Percentiles rank a stretch among this genome's conserved stretches.
Conservation (phyloP, 2,888 invertebrate species). For the Meloe dianella region DNA sequence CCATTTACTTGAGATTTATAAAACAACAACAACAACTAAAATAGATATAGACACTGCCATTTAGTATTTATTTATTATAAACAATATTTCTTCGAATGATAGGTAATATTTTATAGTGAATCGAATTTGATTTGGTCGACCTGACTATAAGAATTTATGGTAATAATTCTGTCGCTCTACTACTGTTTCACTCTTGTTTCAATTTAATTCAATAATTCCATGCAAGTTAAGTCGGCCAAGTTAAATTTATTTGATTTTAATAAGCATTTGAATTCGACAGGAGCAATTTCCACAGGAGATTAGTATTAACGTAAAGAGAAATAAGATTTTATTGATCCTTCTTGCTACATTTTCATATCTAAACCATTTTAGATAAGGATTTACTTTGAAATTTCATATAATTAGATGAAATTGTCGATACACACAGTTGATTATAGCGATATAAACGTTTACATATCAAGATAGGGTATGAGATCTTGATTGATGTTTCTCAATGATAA, state of each 20-base stretch:
- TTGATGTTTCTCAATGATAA: not conserved
- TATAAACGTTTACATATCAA: not conserved
- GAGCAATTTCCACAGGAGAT: too few relatives aligned
- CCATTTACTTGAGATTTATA: not conserved
- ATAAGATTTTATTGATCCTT: not conserved
- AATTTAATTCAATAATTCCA: too few relatives aligned
- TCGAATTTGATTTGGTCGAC: not conserved
- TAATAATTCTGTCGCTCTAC: too few relatives aligned
- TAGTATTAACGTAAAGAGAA: too few relatives aligned
- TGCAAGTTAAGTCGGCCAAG: too few relatives aligned
- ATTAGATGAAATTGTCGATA: not conserved
- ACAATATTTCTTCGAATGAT: not conserved
- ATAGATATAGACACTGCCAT: not conserved
- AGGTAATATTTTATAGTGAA: too few relatives aligned
- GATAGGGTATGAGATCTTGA: not conserved
- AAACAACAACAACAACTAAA: not conserved
- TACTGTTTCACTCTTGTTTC: too few relatives aligned
- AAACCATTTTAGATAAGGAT: not conserved
- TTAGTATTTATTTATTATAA: not conserved
- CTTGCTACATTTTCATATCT: not conserved
- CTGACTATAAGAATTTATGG: too few relatives aligned
- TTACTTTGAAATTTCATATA: not conserved
- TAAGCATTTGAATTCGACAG: too few relatives aligned
- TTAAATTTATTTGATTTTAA: too few relatives aligned
- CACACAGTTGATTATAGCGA: too few relatives aligned